Percentiles rank a stretch among this genome's conserved stretches.
Evolutionary conservation across 2,113 vertebrate species (phyloP).

Genomic region (Apus apus): DNA sequence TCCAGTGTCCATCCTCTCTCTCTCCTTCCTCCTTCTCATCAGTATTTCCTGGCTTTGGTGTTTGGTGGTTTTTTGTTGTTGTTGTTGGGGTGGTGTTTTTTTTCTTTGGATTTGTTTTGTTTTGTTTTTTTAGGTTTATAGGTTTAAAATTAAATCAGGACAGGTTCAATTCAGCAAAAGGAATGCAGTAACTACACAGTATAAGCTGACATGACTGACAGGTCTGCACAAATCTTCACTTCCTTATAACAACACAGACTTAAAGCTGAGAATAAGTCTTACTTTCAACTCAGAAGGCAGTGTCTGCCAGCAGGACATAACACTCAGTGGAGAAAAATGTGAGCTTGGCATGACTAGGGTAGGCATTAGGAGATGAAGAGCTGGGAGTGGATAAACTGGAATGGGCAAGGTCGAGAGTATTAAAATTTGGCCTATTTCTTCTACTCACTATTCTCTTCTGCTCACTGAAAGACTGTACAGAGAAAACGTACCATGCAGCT

Average conservation of each 20-base stretch:
- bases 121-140: neutral
- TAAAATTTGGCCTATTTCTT: slow-evolving; percentile 65
- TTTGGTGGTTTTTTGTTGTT: too few species aligned
- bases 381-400: slow-evolving; percentile 55
- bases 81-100: too few species aligned
- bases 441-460: neutral
- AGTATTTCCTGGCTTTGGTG: neutral
- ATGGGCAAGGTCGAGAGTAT: slow-evolving; percentile 40
- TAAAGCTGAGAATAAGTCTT: neutral
- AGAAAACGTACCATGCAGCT: neutral
- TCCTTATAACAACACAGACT: neutral
- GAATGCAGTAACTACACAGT: neutral
- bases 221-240: neutral
- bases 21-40: neutral
- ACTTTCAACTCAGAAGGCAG: slow-evolving; percentile 13
- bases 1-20: neutral
- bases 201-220: neutral
- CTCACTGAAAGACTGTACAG: neutral
- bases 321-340: slow-evolving; percentile 55
- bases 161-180: neutral
- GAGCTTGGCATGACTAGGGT: slow-evolving; percentile 40
- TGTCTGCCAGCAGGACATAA: neutral
- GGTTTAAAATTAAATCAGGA: neutral
- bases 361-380: slow-evolving; percentile 13
- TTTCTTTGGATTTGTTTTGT: too few species aligned